phyloP scores from a whole-genome alignment of 2,797 vertebrate species.

The Helarctos malayanus region DNA sequence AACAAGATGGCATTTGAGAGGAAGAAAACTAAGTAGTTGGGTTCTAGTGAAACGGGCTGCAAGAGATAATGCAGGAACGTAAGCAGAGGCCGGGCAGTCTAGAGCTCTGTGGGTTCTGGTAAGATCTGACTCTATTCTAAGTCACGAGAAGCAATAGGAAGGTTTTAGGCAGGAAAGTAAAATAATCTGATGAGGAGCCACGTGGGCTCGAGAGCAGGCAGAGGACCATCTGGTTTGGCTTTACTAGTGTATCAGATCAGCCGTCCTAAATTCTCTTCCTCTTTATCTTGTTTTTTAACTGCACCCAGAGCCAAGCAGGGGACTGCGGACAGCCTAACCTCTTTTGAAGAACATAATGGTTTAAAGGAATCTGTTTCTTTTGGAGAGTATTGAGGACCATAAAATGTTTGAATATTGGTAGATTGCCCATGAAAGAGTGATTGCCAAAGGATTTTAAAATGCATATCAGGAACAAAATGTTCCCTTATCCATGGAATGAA shows the following conservation, averaged over 20 bases:
- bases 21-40: neutral
- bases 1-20: neutral
- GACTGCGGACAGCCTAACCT: slow-evolving; percentile 20
- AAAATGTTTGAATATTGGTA: slow-evolving; percentile 73
- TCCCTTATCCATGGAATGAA: slow-evolving; percentile 14
- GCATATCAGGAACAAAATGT: slow-evolving; percentile 71
- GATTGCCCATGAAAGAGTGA: slow-evolving; percentile 42
- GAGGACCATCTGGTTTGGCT: slow-evolving; percentile 40
- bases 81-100: neutral
- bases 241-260: slow-evolving; percentile 41
- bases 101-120: neutral
- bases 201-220: neutral
- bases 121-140: neutral
- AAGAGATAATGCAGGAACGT: neutral
- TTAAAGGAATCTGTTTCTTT: slow-evolving; percentile 74
- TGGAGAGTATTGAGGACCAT: slow-evolving; percentile 60
- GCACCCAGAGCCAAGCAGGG: slow-evolving; percentile 1
- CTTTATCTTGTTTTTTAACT: slow-evolving; percentile 58
- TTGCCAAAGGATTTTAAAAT: slow-evolving; percentile 68
- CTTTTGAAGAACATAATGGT: slow-evolving; percentile 36
- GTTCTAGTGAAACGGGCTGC: neutral
- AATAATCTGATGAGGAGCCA: neutral
- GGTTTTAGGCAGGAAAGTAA: neutral
- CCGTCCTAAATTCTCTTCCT: neutral
- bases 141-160: neutral